Evolutionary conservation across 2,113 vertebrate genomes (phyloP), one percentile per base, ranked within the genome.

Genomic region (Athene cunicularia): DNA sequence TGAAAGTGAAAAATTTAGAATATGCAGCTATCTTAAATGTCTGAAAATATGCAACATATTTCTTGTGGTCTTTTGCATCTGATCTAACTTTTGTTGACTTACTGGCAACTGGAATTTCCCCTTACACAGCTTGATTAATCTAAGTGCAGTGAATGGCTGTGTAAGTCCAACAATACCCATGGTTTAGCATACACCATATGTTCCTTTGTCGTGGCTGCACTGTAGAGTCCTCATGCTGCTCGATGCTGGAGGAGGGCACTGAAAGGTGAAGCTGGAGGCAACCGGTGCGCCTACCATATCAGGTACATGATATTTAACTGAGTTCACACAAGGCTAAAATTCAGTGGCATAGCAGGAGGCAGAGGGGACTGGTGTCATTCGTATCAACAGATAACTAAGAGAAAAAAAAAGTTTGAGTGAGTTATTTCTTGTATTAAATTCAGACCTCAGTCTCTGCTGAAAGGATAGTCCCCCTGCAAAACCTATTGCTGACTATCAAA

Each of bases 1-100:
- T 37, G 39, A 94, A 97, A 95, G 88, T 86, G 75, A 88, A 97
- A 88, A 98, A 97, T 97, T 66, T 90, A 90, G 60, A 97, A 90
- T 86, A 89, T 20, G 20, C 56, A 64, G 45, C 72, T 58, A 82
- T 91, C 55, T 67, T 94, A 70, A 52, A 83, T 64, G 37, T 68
- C 55, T 94, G 82, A 80, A 95, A 91, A 94, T 83, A 77, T 13
- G 35, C 59, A 59, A 19, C 18, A 5, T 19, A 55, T 87, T 92
- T 93, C 35, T 67, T 93, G 59, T 66, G 35, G 53, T 72, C 45
- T 85, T 95, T 80, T 79, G 49, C 32, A 66, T 66, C 58, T 91
- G 56, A 72, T 53, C 22, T 33, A 55, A 71, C 5, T 80, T 91
- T 56, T 75, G 20, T 53, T 93, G 64, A 91, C 58, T 75, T 86